Evolutionary conservation across 2,113 vertebrate genomes (phyloP), one percentile per base, ranked within the genome.

Genomic region (Elachura formosa): DNA sequence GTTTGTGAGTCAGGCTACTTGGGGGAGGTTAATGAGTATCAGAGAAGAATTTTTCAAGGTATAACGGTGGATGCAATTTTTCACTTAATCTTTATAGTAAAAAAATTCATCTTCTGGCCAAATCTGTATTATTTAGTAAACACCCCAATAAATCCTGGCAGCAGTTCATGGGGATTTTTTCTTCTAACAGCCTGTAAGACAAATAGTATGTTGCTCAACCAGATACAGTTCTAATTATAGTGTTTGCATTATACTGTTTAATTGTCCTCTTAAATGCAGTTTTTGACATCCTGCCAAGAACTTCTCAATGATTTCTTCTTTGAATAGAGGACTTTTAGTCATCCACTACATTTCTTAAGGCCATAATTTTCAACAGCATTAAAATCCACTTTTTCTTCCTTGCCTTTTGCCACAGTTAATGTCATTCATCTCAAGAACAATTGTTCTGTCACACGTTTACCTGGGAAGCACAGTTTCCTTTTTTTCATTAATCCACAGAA

Each of bases 221-320:
- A 97, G 95, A 97, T 97, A 97, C 87, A 96, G 97, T 98, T 98
- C 97, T 97, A 97, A 98, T 98, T 98, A 97, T 97, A 98, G 95
- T 8, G n/a, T 96, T 97, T 94, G 80, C 89, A 95, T 98, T 98
- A 96, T 98, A 91, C 88, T 63, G 41, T 97, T 98, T 98, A 97
- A 98, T 98, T 98, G 97, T 97, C 96, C 95, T 96, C 94, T 97
- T 97, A 97, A 98, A 97, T 97, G 95, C 88, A 96, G 74, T 93
- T 82, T 96, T 97, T 98, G 97, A 97, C 85, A 93, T 95, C 66
- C 91, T 97, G 97, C 97, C 97, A 98, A 96, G 94, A 97, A 93
- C 59, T 96, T 97, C 96, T 98, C 96, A 96, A 95, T 96, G 94
- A 96, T 97, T 97, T 96, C 94, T 97, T 97, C 96, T 97, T 94